Evolutionary conservation across 2,797 vertebrate species (phyloP).

Genomic region (Betta splendens): DNA sequence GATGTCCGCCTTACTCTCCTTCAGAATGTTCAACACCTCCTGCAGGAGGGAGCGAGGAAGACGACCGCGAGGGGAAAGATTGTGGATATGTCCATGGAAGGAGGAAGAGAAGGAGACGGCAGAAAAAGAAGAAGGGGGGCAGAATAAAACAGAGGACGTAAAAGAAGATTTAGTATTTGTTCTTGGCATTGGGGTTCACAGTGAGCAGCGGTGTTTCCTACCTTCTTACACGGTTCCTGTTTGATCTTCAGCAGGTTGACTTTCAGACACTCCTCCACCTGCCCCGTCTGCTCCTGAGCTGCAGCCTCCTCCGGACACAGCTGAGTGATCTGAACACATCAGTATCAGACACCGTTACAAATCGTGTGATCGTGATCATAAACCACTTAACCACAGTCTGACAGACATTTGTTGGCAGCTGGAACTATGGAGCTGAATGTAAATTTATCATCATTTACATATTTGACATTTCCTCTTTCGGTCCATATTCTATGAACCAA

Average conservation of each 20-base stretch:
- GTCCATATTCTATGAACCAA: too few relatives aligned
- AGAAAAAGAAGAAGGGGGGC: too few relatives aligned
- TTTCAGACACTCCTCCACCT: constrained; percentile 97
- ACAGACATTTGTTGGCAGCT: too few relatives aligned
- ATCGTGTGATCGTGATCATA: too few relatives aligned
- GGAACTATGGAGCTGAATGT: too few relatives aligned
- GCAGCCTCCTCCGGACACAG: constrained; percentile 95
- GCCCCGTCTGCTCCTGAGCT: constrained; percentile 96
- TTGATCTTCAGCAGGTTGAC: constrained; percentile 95
- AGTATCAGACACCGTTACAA: too few relatives aligned
- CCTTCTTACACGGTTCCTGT: constrained; percentile 92
- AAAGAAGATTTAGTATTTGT: too few relatives aligned
- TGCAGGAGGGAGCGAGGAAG: constrained; percentile 47
- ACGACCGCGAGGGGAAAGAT: too few relatives aligned
- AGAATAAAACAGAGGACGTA: too few relatives aligned
- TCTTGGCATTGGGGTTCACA: neutral
- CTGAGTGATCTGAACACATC: constrained; percentile 83
- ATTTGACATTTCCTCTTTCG: too few relatives aligned
- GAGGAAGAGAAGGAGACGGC: neutral
- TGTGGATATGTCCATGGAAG: neutral
- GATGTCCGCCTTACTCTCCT: constrained; percentile 98
- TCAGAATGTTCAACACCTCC: constrained; percentile 97
- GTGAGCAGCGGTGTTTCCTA: constrained; percentile 50
- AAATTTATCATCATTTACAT: too few relatives aligned
- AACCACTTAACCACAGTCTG: too few relatives aligned